These are phyloP conservation scores for Heliconius eleuchia DNA, from an alignment of 1,140 invertebrate species.

Conservation along the genomic window DNA sequence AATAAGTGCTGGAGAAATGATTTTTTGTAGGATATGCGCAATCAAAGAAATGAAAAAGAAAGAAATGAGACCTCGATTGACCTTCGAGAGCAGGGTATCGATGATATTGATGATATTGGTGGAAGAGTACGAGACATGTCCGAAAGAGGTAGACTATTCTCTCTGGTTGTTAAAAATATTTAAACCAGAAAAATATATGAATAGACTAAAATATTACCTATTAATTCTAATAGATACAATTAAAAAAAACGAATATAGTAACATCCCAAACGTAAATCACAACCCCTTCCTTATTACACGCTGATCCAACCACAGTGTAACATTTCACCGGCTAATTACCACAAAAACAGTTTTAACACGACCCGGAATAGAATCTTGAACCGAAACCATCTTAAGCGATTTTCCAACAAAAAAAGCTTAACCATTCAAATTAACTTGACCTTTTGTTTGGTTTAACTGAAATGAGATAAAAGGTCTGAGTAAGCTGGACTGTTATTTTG, in stretches of 20 bases:
- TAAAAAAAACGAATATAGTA: not conserved
- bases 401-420: slow-evolving; percentile 37
- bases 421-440: slow-evolving; percentile 7
- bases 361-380: slow-evolving; percentile 47
- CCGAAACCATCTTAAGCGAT: slow-evolving; percentile 54
- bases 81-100: no score
- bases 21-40: no score
- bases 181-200: no score
- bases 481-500: slow-evolving; percentile 54
- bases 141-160: no score
- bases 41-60: no score
- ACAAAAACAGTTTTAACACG: slow-evolving; percentile 51
- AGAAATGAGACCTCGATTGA: no score
- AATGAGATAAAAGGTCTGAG: slow-evolving; percentile 28
- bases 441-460: not conserved
- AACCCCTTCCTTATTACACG: slow-evolving; percentile 43
- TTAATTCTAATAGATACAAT: not conserved
- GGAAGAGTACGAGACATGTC: no score
- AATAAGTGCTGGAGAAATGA: no score
- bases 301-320: slow-evolving; percentile 44
- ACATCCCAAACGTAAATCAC: not conserved
- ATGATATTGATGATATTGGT: no score
- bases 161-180: no score
- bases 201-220: not conserved
- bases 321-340: slow-evolving; percentile 59